A percentile compares a stretch with the other conserved stretches of the same genome.
Evolutionary conservation across 2,113 vertebrate genomes (phyloP).

Genomic region (Colossoma macropomum): DNA sequence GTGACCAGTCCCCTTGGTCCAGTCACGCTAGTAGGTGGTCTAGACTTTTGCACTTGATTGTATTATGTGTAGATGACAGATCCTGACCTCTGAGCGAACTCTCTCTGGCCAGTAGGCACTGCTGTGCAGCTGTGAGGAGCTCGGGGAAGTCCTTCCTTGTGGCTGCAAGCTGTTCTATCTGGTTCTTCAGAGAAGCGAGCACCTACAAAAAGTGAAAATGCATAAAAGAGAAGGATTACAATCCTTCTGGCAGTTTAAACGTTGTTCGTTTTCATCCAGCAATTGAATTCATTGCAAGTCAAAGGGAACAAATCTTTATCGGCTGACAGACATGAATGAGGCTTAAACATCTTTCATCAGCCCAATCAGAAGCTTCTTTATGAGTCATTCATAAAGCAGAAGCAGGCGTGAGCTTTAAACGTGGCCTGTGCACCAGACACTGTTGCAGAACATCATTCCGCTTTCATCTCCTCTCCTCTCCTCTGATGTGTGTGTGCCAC

Average conservation of each 20-base stretch:
- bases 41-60: background rate
- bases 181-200: conserved; percentile 92
- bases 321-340: background rate
- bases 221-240: background rate
- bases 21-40: no score
- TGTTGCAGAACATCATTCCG: background rate
- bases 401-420: background rate
- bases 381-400: background rate
- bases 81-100: conserved; percentile 69
- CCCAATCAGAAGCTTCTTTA: background rate
- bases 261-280: background rate
- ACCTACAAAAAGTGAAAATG: conserved; percentile 76
- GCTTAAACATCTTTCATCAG: background rate
- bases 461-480: conserved; percentile 23
- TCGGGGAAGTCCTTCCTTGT: conserved; percentile 85
- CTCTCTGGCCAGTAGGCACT: conserved; percentile 90
- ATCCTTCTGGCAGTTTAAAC: background rate
- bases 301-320: background rate
- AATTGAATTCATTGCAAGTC: background rate
- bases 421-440: background rate
- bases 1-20: no score
- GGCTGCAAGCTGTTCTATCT: conserved; percentile 88
- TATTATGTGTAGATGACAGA: conserved; percentile 35
- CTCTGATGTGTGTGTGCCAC: background rate
- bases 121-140: conserved; percentile 88